Evolutionary conservation across 2,797 vertebrate genomes (phyloP), one percentile per base, ranked within the genome.

Genomic region (Pitangus sulphuratus): DNA sequence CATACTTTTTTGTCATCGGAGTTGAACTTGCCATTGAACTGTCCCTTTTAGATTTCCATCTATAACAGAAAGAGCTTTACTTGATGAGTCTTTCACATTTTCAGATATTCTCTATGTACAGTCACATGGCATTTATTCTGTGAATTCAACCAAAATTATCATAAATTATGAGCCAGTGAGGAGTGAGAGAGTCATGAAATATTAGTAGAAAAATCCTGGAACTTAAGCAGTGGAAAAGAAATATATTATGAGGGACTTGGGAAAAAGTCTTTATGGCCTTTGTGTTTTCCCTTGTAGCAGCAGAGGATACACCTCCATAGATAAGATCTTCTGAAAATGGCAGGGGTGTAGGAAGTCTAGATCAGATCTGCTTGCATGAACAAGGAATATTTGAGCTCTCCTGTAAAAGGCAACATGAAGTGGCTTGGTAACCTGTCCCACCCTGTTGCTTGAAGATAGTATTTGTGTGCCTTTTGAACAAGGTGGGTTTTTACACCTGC

Each of bases 261-360:
- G 31, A 9, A 39, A 48, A 89, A 8, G 10, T 26, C 2, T 5
- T 50, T 33, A n/a, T 31, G 15, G 26, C 7, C 26, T 64, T 87
- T 71, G 35, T 20, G 14, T 56, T 84, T 82, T 54, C 16, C 11
- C 18, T 47, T 53, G 25, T 3, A 80, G 64, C 16, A 81, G 40
- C 31, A 76, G 28, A 77, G 19, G 16, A 54, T n/a, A 20, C 1
- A 47, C 3, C 28, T 77, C n/a, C n/a, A 72, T 0, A 44, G 30
- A 47, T 2, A 58, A 37, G 5, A 7, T 66, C 50, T 75, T 86
- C 48, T 81, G 25, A 45, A 91, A 61, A 47, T 25, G 10, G 10
- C 4, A 1, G 0, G 0, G 1, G 1, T 50, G 30, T 21, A 13
- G 22, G 28, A 40, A 39, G 8, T 37, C 35, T 62, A 18, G 20